phyloP scores from a whole-genome alignment of 2,113 vertebrate genomes.

The Isichthys henryi region DNA sequence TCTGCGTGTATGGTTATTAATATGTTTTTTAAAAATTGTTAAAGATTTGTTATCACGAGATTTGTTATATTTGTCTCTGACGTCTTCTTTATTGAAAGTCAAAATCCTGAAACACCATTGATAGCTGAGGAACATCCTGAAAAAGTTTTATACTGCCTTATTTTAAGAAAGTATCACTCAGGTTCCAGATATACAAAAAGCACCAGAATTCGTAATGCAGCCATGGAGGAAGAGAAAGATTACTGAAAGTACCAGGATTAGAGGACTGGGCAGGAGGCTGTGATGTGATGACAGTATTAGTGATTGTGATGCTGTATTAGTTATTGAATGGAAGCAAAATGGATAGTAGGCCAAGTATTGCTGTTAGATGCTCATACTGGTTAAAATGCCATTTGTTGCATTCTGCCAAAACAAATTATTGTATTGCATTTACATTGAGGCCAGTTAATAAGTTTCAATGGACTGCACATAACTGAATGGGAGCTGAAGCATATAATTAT shows the following conservation, averaged over 20 bases:
- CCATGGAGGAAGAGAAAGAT: not conserved
- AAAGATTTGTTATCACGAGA: not conserved
- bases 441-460: not conserved
- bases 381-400: not conserved
- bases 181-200: not conserved
- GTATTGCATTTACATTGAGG: not conserved
- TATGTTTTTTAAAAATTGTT: not conserved
- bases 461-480: not conserved
- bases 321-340: not conserved
- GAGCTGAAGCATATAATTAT: not conserved
- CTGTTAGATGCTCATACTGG: not conserved
- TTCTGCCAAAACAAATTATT: not conserved
- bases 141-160: not conserved
- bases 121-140: not conserved
- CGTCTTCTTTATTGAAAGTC: not conserved
- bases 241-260: not conserved
- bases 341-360: not conserved
- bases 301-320: not conserved
- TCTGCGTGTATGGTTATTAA: not conserved
- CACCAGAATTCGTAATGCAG: not conserved
- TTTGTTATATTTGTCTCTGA: not conserved
- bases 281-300: not conserved
- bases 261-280: not conserved
- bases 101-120: not conserved
- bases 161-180: not conserved